Conservation (phyloP, 1,140 invertebrate genomes). For the Sycobia sp. region DNA sequence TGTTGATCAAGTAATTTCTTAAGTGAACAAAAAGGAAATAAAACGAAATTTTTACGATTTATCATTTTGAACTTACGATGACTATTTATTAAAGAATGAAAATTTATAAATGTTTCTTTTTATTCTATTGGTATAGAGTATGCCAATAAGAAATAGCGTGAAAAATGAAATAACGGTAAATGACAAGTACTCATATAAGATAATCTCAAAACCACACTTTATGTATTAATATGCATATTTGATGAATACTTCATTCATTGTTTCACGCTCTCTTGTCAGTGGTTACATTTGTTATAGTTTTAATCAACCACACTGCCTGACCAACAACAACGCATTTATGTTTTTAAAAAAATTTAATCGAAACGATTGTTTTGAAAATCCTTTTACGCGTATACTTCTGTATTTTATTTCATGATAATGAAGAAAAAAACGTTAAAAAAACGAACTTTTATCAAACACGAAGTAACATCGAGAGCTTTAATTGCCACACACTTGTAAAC, state of each 20-base stretch:
- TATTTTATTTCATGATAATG: constrained; percentile 4
- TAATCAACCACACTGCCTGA: constrained; percentile 40
- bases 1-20: constrained; percentile 4
- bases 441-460: constrained; percentile 1
- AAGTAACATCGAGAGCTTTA: constrained; percentile 26
- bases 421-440: constrained; percentile 8
- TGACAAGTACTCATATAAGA: constrained; percentile 2
- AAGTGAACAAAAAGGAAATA: neutral
- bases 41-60: constrained; percentile 4
- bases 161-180: constrained; percentile 37
- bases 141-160: constrained; percentile 41
- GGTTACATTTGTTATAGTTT: constrained; percentile 33
- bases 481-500: constrained; percentile 31
- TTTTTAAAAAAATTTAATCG: constrained; percentile 27
- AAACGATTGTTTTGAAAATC: neutral
- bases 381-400: neutral
- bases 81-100: constrained; percentile 6
- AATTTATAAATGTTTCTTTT: constrained; percentile 43
- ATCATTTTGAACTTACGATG: constrained; percentile 5
- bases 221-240: constrained; percentile 41
- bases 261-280: constrained; percentile 44
- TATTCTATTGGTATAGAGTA: constrained; percentile 48
- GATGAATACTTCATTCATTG: constrained; percentile 41
- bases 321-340: constrained; percentile 40
- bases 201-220: constrained; percentile 20